These are phyloP conservation scores for Labeo calbasu DNA, from an alignment of 2,797 vertebrate genomes.

Conservation along the genomic window DNA sequence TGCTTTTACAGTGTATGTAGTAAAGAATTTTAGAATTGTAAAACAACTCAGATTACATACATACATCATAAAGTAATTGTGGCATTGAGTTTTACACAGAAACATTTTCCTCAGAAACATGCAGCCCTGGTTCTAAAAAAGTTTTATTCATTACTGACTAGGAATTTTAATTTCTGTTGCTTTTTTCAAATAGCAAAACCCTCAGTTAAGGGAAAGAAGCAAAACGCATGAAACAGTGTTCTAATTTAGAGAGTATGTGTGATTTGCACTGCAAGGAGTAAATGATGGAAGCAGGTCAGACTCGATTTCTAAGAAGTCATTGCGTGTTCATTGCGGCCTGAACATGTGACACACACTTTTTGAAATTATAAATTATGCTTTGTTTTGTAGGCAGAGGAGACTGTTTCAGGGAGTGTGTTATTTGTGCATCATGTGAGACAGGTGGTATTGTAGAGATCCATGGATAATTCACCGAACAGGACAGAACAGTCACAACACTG, in stretches of 20 bases:
- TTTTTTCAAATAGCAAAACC: background rate
- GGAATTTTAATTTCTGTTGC: no score
- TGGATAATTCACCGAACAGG: slow-evolving; percentile 30
- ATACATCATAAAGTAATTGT: no score
- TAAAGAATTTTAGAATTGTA: no score
- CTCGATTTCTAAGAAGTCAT: background rate
- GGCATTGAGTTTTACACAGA: no score
- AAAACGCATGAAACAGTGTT: background rate
- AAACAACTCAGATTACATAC: no score
- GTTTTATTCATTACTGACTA: no score
- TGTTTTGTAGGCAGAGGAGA: background rate
- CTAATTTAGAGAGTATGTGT: background rate
- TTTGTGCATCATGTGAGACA: slow-evolving; percentile 14
- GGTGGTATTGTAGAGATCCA: slow-evolving; percentile 4
- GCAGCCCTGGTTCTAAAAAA: no score
- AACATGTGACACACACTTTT: background rate
- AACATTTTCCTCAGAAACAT: no score
- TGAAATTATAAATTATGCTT: background rate
- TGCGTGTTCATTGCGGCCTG: background rate
- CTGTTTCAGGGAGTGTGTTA: slow-evolving; percentile 14
- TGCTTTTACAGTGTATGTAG: no score
- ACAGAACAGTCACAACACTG: slow-evolving; percentile 4
- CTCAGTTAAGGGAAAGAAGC: background rate
- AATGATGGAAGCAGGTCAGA: background rate
- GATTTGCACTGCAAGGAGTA: background rate